Percentiles rank a stretch among this genome's conserved stretches.
Conservation (phyloP, 2,797 vertebrate genomes). For the Kryptolebias ocellatus region DNA sequence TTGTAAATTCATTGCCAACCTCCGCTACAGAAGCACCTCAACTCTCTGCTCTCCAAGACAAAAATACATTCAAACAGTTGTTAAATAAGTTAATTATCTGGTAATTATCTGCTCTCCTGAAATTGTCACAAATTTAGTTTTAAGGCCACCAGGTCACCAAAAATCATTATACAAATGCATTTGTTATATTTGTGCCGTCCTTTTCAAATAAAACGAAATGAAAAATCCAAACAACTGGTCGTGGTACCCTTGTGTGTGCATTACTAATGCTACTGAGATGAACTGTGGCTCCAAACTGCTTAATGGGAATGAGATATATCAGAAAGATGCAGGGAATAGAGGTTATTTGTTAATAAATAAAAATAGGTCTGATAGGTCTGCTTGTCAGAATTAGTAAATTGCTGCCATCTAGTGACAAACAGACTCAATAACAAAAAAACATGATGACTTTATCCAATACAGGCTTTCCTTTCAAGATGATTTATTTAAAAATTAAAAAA, state of each 20-base stretch:
- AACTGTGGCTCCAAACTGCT: no score
- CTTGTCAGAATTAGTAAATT: conserved; percentile 15
- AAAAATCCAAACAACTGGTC: no score
- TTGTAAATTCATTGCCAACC: no score
- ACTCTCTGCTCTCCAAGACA: no score
- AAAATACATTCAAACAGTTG: background rate
- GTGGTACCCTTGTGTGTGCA: no score
- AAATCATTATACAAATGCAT: background rate
- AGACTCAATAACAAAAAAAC: conserved; percentile 23
- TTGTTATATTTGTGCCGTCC: no score
- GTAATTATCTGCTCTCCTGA: conserved; percentile 3
- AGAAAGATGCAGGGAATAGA: background rate
- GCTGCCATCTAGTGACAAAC: conserved; percentile 55
- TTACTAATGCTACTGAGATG: no score
- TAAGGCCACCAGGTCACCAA: conserved; percentile 22
- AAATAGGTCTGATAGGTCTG: background rate
- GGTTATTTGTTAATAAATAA: background rate
- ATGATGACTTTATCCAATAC: background rate
- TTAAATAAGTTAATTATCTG: background rate
- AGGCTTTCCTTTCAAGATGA: background rate
- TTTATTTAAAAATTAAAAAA: background rate
- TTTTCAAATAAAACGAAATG: no score
- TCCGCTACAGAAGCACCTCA: no score
- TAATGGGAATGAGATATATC: no score
- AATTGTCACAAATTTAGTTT: conserved; percentile 8